These are phyloP conservation scores for Campoplex capitator DNA, from an alignment of 2,888 invertebrate species.

Conservation along the genomic window DNA sequence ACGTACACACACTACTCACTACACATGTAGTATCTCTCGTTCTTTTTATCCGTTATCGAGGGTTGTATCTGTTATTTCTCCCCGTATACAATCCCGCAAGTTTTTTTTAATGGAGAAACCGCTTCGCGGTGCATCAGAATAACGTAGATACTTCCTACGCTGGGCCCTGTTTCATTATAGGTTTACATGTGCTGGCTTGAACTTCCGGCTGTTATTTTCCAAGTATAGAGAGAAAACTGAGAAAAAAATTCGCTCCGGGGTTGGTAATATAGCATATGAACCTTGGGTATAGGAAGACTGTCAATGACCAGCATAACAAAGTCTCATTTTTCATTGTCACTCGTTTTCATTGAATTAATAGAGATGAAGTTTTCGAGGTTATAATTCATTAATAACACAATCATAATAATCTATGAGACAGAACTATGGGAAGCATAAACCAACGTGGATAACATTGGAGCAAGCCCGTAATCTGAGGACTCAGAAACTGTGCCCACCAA, in stretches of 20 bases:
- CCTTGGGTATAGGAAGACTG: neutral
- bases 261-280: no score
- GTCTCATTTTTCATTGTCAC: neutral
- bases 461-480: neutral
- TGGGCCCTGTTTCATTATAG: conserved; percentile 24
- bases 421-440: neutral
- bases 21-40: neutral
- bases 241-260: neutral
- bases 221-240: neutral
- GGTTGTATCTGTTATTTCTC: conserved; percentile 31
- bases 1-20: neutral
- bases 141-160: neutral
- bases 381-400: neutral
- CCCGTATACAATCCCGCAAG: conserved; percentile 24
- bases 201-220: neutral
- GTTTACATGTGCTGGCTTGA: conserved; percentile 11
- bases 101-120: conserved; percentile 25
- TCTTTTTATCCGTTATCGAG: conserved; percentile 21
- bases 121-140: conserved; percentile 21
- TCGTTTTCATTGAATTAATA: neutral
- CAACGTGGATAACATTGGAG: neutral
- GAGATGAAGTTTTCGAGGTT: neutral
- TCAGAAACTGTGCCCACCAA: neutral
- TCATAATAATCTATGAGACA: neutral
- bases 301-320: neutral